phyloP scores from a whole-genome alignment of 2,113 vertebrate species.

The Tylochromis polylepis region DNA sequence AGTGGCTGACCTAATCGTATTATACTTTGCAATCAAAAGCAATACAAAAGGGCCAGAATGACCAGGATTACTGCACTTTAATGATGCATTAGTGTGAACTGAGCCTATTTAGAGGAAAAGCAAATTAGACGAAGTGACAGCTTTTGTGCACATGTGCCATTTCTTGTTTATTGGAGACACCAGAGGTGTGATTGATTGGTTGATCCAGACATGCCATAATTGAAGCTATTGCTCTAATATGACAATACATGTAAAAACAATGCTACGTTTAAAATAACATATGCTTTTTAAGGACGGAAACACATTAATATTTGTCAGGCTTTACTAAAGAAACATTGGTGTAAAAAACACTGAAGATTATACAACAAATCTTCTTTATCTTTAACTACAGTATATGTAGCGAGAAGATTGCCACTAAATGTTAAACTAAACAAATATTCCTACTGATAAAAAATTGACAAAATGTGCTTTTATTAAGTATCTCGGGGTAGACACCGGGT shows the following conservation, averaged over 20 bases:
- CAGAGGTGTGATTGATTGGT: background rate
- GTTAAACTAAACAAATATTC: background rate
- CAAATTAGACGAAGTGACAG: background rate
- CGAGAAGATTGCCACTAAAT: background rate
- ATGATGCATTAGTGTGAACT: background rate
- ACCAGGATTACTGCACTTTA: background rate
- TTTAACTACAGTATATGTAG: background rate
- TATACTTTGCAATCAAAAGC: background rate
- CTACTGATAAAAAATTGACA: background rate
- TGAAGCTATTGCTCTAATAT: background rate
- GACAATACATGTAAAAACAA: background rate
- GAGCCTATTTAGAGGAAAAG: background rate
- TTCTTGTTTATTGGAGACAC: background rate
- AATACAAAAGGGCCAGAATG: background rate
- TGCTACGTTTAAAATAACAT: background rate
- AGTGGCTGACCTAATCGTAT: background rate
- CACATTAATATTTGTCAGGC: background rate
- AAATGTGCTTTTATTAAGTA: background rate
- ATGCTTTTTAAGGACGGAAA: background rate
- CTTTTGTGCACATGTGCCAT: background rate
- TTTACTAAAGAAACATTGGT: background rate
- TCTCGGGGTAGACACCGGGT: background rate
- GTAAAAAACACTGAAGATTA: background rate
- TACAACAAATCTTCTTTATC: background rate
- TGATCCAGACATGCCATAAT: background rate